Evolutionary conservation across 2,797 vertebrate species (phyloP).

Genomic region (Podargus strigoides): DNA sequence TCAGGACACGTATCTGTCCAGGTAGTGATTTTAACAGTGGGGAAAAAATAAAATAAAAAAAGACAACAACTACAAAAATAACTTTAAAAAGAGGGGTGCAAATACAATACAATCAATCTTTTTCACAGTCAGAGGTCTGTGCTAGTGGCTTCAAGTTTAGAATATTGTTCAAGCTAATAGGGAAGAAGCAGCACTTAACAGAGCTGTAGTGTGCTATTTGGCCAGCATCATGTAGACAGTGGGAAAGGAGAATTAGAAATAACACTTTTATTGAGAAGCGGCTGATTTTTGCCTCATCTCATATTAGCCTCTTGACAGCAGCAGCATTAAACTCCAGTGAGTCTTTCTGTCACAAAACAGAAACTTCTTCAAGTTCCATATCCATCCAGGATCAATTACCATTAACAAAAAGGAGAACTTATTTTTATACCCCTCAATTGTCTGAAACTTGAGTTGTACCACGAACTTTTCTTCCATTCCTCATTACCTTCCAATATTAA

Average conservation of each 20-base stretch:
- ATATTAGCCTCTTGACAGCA: neutral
- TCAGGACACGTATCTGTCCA: neutral
- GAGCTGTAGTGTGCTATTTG: neutral
- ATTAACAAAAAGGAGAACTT: neutral
- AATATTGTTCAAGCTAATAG: neutral
- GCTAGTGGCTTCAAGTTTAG: neutral
- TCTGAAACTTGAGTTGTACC: neutral
- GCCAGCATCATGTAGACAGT: rapidly evolving
- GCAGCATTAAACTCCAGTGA: neutral
- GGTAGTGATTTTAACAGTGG: neutral
- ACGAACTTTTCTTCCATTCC: neutral
- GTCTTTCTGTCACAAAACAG: neutral
- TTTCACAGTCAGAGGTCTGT: neutral
- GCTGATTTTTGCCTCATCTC: neutral
- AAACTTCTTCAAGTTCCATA: neutral
- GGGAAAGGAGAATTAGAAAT: neutral
- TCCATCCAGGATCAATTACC: neutral
- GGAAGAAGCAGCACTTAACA: neutral
- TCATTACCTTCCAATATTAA: neutral
- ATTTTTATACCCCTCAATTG: neutral
- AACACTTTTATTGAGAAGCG: neutral
- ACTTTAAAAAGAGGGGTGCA: neutral
- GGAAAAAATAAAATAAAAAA: neutral
- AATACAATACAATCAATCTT: neutral
- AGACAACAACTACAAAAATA: neutral